Conservation (phyloP, 2,113 vertebrate genomes). For the Tragulus kanchil region DNA sequence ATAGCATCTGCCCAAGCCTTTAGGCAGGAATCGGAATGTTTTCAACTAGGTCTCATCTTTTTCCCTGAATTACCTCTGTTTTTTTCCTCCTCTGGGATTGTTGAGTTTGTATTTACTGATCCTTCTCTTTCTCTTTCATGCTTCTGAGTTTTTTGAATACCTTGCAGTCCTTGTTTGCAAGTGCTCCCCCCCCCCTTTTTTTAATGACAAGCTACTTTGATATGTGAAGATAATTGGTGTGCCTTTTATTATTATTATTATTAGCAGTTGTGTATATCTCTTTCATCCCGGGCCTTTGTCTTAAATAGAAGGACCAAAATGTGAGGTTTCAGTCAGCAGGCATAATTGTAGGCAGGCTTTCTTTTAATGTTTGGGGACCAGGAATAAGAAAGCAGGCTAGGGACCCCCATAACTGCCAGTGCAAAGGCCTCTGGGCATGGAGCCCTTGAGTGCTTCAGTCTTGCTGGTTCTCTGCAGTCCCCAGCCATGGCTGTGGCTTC, state of each 20-base stretch:
- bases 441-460: background rate
- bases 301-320: constrained; percentile 39
- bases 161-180: background rate
- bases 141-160: background rate
- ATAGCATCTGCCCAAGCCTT: background rate
- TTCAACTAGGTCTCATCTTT: background rate
- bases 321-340: background rate
- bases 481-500: background rate
- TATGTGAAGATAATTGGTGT: background rate
- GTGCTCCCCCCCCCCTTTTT: background rate
- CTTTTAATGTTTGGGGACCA: background rate
- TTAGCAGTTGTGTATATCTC: background rate
- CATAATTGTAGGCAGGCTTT: background rate
- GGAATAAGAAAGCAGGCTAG: background rate
- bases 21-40: background rate
- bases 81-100: background rate
- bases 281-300: background rate
- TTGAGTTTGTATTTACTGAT: background rate
- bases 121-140: background rate
- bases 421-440: background rate
- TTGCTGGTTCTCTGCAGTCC: background rate
- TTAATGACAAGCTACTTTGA: background rate
- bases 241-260: background rate
- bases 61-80: background rate
- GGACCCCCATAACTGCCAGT: background rate